phyloP scores from a whole-genome alignment of 1,140 invertebrate genomes.

The Heliothis virescens region DNA sequence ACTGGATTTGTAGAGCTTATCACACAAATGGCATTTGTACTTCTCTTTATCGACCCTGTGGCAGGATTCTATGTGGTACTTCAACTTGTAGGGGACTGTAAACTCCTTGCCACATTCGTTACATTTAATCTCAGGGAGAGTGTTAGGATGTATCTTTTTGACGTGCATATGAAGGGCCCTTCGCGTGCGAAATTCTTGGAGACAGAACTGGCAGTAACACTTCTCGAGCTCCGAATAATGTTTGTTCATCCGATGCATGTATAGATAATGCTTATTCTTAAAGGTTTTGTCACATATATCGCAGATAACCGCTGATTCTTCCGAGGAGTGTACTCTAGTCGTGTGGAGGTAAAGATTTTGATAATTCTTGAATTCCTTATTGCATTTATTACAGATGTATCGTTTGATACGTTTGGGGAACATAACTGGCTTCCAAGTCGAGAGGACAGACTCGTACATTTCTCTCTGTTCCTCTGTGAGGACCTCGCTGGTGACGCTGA shows the following conservation, averaged over 20 bases:
- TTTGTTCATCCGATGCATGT: conserved; percentile 83
- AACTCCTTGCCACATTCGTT: conserved; percentile 78
- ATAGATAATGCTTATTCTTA: conserved; percentile 82
- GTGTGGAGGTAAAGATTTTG: conserved; percentile 80
- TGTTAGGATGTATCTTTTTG: conserved; percentile 74
- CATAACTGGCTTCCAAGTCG: conserved; percentile 79
- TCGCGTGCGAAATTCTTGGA: conserved; percentile 77
- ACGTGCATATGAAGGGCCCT: conserved; percentile 78
- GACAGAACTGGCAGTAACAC: conserved; percentile 78
- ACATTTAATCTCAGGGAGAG: conserved; percentile 77
- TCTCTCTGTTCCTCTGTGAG: conserved; percentile 76
- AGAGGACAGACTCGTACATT: conserved; percentile 80
- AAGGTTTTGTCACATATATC: conserved; percentile 80
- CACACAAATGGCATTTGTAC: conserved; percentile 76
- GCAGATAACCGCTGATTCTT: conserved; percentile 77
- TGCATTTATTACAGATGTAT: conserved; percentile 80
- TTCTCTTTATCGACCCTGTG: conserved; percentile 72
- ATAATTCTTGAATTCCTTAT: conserved; percentile 82
- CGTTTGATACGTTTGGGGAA: conserved; percentile 73
- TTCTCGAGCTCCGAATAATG: conserved; percentile 80
- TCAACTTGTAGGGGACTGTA: conserved; percentile 74
- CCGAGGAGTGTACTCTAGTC: conserved; percentile 76
- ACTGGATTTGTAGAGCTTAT: conserved; percentile 76
- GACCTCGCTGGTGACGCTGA: conserved; percentile 70
- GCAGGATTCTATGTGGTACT: conserved; percentile 73